phyloP scores from a whole-genome alignment of 1,140 invertebrate genomes.

The Sminthurinus signatus region DNA sequence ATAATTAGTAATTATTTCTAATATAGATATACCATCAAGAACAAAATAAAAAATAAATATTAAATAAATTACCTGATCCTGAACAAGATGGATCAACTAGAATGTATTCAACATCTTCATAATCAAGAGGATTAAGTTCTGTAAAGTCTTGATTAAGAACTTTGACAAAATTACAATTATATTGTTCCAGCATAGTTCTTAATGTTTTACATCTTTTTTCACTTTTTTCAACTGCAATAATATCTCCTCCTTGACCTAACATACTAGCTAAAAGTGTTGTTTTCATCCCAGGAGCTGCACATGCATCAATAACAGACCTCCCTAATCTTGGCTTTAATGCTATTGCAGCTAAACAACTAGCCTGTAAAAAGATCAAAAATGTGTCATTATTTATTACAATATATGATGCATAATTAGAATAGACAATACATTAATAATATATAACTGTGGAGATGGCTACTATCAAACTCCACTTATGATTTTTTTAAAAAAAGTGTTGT shows the following conservation, averaged over 20 bases:
- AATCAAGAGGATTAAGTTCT: constrained; percentile 54
- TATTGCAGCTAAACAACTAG: constrained; percentile 76
- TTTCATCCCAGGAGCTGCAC: constrained; percentile 95
- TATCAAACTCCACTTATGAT: too few species aligned
- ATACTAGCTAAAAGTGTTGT: constrained; percentile 78
- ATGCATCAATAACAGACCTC: constrained; percentile 76
- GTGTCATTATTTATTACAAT: constrained; percentile 20
- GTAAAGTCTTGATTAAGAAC: constrained; percentile 65
- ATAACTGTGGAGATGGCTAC: constrained; percentile 11
- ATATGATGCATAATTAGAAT: too few species aligned
- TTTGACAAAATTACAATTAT: constrained; percentile 59
- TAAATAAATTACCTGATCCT: constrained; percentile 66
- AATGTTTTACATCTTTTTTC: constrained; percentile 59
- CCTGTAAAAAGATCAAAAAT: constrained; percentile 52
- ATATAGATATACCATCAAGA: too few species aligned
- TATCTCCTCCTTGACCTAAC: constrained; percentile 68
- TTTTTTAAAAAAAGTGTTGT: neutral
- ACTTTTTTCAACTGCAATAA: constrained; percentile 77
- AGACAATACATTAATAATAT: constrained; percentile 16
- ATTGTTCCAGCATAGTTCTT: constrained; percentile 54
- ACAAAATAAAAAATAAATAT: neutral
- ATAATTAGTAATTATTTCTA: too few species aligned
- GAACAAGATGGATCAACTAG: constrained; percentile 93
- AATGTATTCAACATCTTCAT: constrained; percentile 74
- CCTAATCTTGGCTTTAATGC: constrained; percentile 63